Evolutionary conservation across 2,113 vertebrate genomes (phyloP).

Genomic region (Coptodon rendalli): DNA sequence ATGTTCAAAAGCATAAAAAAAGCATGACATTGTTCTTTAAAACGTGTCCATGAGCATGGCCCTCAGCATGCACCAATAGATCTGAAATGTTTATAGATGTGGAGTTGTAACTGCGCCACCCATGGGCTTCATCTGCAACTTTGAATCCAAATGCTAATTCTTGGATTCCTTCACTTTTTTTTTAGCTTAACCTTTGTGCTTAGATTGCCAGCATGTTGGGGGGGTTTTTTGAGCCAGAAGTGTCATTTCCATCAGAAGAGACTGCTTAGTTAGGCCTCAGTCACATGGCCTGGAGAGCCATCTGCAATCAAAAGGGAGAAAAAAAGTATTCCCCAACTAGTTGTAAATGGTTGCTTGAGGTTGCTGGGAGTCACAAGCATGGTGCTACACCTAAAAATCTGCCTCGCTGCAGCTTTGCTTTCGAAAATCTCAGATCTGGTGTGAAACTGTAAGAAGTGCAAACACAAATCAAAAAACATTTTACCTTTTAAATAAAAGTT

Average conservation of each 20-base stretch:
- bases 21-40: background rate
- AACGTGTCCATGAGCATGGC: background rate
- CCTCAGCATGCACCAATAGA: background rate
- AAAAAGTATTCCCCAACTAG: rapidly evolving
- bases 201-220: background rate
- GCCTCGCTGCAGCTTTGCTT: rapidly evolving
- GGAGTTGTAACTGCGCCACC: rapidly evolving
- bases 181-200: background rate
- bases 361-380: background rate
- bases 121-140: background rate
- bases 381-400: background rate
- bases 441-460: background rate
- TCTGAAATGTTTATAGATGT: background rate
- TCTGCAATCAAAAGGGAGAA: background rate
- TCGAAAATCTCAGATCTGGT: background rate
- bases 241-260: rapidly evolving
- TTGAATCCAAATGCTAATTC: background rate
- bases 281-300: background rate
- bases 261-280: rapidly evolving
- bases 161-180: background rate
- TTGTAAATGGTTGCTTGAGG: background rate
- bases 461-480: background rate
- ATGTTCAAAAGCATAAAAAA: background rate
- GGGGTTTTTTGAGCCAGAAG: background rate
- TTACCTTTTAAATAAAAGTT: background rate